These are phyloP conservation scores for Ptyas mucosa DNA, from an alignment of 2,113 vertebrate species.

Conservation along the genomic window DNA sequence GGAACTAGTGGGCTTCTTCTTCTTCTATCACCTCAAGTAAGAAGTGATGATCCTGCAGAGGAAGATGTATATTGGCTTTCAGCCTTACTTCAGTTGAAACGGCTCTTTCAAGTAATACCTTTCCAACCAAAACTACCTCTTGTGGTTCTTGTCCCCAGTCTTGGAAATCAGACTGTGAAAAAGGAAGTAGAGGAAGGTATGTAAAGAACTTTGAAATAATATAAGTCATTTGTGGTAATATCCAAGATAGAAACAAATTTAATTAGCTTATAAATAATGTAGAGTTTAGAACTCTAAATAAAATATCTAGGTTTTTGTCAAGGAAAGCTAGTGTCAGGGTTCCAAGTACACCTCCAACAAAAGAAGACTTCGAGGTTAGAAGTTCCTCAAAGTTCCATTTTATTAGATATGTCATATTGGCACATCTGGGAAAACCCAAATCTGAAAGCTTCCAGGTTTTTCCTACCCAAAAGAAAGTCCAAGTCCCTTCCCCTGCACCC, in stretches of 20 bases:
- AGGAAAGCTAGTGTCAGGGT: background rate
- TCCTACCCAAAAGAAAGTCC: too few species aligned
- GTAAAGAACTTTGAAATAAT: background rate
- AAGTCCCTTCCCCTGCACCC: too few species aligned
- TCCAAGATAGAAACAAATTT: background rate
- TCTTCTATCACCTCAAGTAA: conserved; percentile 74
- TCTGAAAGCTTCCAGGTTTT: too few species aligned
- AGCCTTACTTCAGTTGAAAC: conserved; percentile 85
- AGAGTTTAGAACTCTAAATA: background rate
- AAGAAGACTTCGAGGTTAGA: too few species aligned
- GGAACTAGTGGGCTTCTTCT: conserved; percentile 83
- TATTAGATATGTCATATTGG: too few species aligned
- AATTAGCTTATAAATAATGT: background rate
- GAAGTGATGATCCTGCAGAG: conserved; percentile 52
- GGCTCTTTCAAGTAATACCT: conserved; percentile 84
- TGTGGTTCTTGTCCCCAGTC: conserved; percentile 76
- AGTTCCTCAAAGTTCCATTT: too few species aligned
- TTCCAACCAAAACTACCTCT: conserved; percentile 82
- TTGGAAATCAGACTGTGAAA: conserved; percentile 7
- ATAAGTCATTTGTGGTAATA: background rate
- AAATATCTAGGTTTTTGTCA: background rate
- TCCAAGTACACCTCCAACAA: too few species aligned
- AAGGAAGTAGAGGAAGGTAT: conserved; percentile 71
- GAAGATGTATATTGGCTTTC: conserved; percentile 85
- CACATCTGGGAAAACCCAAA: too few species aligned